Evolutionary conservation across 2,888 invertebrate species (phyloP).

Genomic region (Monoplex corrugatus): DNA sequence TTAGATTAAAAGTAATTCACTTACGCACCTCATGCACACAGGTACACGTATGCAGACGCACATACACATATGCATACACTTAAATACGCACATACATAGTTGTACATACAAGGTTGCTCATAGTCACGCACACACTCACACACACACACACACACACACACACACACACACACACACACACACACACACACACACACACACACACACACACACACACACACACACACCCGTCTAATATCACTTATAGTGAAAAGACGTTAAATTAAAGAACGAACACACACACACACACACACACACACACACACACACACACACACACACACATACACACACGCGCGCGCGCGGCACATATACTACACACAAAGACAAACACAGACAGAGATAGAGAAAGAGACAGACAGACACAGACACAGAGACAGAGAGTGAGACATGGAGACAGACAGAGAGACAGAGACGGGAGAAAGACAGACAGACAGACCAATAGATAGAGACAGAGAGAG

Average conservation of each 20-base stretch:
- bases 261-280: neutral
- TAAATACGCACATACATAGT: neutral
- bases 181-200: neutral
- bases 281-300: neutral
- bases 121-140: neutral
- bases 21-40: neutral
- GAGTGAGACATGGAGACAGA: neutral
- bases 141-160: neutral
- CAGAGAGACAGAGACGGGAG: neutral
- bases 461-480: neutral
- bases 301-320: constrained; percentile 36
- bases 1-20: no score
- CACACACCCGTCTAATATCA: neutral
- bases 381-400: neutral
- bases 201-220: no score
- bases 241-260: neutral
- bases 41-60: neutral
- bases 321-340: neutral
- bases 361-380: neutral
- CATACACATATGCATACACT: neutral
- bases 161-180: neutral
- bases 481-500: no score
- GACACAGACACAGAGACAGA: neutral
- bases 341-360: neutral
- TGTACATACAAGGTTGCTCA: no score